Base-by-base conservation (phyloP, 2,888 invertebrate species). In the Sisyra nigra region DNA sequence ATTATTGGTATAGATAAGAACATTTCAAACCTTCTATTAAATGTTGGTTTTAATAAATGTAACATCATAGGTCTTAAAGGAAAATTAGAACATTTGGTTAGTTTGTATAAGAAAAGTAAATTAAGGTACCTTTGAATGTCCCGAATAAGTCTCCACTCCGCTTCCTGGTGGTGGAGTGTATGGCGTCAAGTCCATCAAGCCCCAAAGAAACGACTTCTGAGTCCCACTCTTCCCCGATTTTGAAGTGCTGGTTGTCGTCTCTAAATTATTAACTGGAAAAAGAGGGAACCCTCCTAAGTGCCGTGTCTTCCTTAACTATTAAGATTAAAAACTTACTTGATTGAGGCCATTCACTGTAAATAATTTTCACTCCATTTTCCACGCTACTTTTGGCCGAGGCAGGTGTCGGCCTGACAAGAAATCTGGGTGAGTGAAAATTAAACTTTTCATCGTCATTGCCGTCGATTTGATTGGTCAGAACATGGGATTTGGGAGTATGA, bases 61-160 rank as follows among this genome's bases (percentile, higher is more conserved):
- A n/a, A n/a, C n/a, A n/a, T n/a, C n/a, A n/a, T n/a, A n/a, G n/a
- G n/a, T n/a, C n/a, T n/a, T n/a, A n/a, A n/a, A n/a, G n/a, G n/a
- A n/a, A n/a, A n/a, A n/a, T n/a, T n/a, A n/a, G n/a, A n/a, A n/a
- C n/a, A n/a, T n/a, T n/a, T n/a, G n/a, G n/a, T n/a, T n/a, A n/a
- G n/a, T n/a, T n/a, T n/a, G n/a, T n/a, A n/a, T n/a, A n/a, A n/a
- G n/a, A n/a, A n/a, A n/a, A n/a, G n/a, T n/a, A n/a, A n/a, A n/a
- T n/a, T n/a, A n/a, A n/a, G n/a, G n/a, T 64, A 76, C 77, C 69
- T 71, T 76, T n/a, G 77, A 76, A 57, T 76, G 74, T 46, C 75
- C 77, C 46, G 71, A 60, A 50, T 71, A 67, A 7, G 71, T 72
- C 53, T 71, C 65, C 43, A 71, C 67, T 2, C 69, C 68, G 35